Evolutionary conservation across 2,797 vertebrate species (phyloP).

Genomic region (Semotilus atromaculatus): DNA sequence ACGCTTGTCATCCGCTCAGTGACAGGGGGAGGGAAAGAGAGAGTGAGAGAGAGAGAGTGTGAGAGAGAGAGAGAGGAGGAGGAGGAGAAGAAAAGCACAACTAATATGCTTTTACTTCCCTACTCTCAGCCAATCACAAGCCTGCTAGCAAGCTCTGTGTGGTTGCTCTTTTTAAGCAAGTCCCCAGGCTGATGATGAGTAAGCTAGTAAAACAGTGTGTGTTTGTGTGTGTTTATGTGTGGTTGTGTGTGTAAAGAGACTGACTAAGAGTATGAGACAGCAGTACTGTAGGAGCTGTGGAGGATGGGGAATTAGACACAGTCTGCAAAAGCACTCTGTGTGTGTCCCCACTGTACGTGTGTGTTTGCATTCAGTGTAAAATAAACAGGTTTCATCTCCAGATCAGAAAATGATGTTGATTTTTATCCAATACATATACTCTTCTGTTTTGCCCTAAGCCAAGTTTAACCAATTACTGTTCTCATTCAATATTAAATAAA

Average conservation of each 20-base stretch:
- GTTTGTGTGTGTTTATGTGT: conserved; percentile 11
- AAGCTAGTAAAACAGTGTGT: conserved; percentile 40
- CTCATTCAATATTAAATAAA: not conserved
- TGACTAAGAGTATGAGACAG: conserved; percentile 27
- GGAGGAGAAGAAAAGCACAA: conserved; percentile 47
- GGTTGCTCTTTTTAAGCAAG: conserved; percentile 46
- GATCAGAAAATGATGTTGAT: not conserved
- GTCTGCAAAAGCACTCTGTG: conserved; percentile 1
- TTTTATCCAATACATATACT: not conserved
- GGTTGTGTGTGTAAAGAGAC: conserved; percentile 31
- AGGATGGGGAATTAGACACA: conserved; percentile 11
- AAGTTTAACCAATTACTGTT: conserved; percentile 23
- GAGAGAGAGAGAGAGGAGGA: not conserved
- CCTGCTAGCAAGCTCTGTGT: conserved; percentile 30
- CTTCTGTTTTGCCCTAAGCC: conserved; percentile 14
- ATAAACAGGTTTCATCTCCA: not conserved
- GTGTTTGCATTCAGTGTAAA: not conserved
- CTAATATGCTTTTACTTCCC: conserved; percentile 43
- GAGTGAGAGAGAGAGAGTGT: conserved; percentile 26
- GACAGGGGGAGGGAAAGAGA: conserved; percentile 52
- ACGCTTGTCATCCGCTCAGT: conserved; percentile 74
- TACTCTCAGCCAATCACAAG: conserved; percentile 51
- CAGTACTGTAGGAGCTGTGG: conserved; percentile 17
- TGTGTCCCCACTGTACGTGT: not conserved
- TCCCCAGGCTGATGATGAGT: conserved; percentile 46